phyloP scores from a whole-genome alignment of 2,113 vertebrate genomes.

The Dipodomys spectabilis region DNA sequence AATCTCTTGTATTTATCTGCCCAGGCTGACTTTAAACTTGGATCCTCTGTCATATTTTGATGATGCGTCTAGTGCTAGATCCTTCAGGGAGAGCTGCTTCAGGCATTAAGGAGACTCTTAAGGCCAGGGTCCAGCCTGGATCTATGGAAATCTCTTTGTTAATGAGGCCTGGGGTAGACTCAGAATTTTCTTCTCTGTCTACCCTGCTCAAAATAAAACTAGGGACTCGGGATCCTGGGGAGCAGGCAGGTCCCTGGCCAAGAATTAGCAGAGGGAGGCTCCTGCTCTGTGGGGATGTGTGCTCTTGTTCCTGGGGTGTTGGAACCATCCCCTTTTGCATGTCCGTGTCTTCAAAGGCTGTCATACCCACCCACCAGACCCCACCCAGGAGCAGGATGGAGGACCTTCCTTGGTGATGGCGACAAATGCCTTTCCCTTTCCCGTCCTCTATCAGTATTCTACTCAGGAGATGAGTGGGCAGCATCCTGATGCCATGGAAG shows the following conservation, averaged over 20 bases:
- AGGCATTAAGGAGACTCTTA: not conserved
- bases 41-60: not conserved
- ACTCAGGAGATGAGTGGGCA: too few relatives aligned
- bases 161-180: not conserved
- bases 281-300: fast-evolving
- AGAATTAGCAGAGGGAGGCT: not conserved
- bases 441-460: not conserved
- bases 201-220: conserved; percentile 1
- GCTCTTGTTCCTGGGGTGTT: not conserved
- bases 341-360: not conserved
- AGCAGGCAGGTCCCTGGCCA: not conserved
- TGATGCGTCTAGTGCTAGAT: not conserved
- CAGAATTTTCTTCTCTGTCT: not conserved
- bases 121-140: not conserved
- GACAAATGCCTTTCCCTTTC: not conserved
- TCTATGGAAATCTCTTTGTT: not conserved
- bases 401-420: not conserved
- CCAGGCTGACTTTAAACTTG: too few relatives aligned
- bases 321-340: not conserved
- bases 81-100: not conserved
- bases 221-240: not conserved
- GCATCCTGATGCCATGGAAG: not conserved
- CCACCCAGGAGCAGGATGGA: not conserved
- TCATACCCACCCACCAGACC: not conserved
- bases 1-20: too few relatives aligned